Conservation (phyloP, 2,888 invertebrate species). For the Neoitamus cyanurus region DNA sequence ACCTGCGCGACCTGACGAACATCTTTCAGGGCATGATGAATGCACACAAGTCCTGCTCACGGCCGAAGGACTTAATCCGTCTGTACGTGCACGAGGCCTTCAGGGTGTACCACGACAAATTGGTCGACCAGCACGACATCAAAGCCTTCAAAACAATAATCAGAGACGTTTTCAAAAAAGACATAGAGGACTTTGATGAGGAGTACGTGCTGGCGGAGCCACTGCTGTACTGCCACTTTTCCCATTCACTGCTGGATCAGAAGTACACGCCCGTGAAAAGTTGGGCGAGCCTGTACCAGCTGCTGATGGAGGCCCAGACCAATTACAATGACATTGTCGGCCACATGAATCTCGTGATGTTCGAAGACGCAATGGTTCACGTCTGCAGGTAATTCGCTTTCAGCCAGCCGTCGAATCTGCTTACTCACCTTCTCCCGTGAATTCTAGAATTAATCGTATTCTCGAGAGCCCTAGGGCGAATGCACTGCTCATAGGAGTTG, state of each 20-base stretch:
- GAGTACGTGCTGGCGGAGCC: constrained; percentile 78
- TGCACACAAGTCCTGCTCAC: constrained; percentile 79
- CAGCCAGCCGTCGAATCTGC: background rate
- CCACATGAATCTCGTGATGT: constrained; percentile 93
- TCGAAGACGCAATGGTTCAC: constrained; percentile 96
- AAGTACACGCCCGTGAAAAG: constrained; percentile 85
- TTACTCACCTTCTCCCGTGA: background rate
- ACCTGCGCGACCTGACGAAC: constrained; percentile 90
- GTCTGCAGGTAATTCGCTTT: constrained; percentile 69
- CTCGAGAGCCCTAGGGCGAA: constrained; percentile 94
- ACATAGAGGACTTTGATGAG: constrained; percentile 81
- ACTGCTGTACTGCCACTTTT: constrained; percentile 91
- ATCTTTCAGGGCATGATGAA: constrained; percentile 92
- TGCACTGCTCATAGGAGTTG: constrained; percentile 91
- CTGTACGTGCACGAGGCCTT: constrained; percentile 92
- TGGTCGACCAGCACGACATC: constrained; percentile 82
- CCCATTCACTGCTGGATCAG: constrained; percentile 89
- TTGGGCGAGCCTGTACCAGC: constrained; percentile 77
- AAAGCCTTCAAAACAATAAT: constrained; percentile 79
- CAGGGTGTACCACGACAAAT: constrained; percentile 91
- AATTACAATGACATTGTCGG: constrained; percentile 91
- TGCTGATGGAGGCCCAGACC: constrained; percentile 82
- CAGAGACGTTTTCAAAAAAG: constrained; percentile 83
- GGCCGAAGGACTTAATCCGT: constrained; percentile 77
- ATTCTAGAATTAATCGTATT: constrained; percentile 84